Evolutionary conservation across 2,797 vertebrate species (phyloP), one percentile per base, ranked within the genome.

Genomic region (Danio jaintianensis): DNA sequence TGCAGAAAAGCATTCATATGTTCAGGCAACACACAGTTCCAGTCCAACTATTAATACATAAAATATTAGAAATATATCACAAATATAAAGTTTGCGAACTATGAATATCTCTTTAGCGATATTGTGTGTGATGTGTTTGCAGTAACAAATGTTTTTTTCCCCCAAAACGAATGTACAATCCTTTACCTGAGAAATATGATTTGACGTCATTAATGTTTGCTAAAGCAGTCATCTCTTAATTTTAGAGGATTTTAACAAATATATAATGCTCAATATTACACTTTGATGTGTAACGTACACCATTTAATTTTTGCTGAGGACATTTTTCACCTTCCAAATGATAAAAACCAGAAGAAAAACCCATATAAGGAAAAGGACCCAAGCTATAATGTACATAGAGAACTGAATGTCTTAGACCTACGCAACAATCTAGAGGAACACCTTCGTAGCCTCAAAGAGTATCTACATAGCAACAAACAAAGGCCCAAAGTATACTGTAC

Each of bases 51-150:
- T 36, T 38, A 52, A 11, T 59, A 7, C 63, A 40, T 40, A 13
- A 78, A 66, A 59, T 73, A 77, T 69, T 77, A n/a, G n/a, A n/a
- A n/a, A n/a, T n/a, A n/a, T n/a, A n/a, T n/a, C n/a, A n/a, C n/a
- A n/a, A n/a, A n/a, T 29, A 29, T 43, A 64, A 66, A 71, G 73
- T 52, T 53, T 29, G 29, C 13, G 1, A 52, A 13, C 68, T 82
- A 76, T 76, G 20, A 82, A 84, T 66, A 66, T 59, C 79, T 80
- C 42, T 62, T 63, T 29, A 58, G 62, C 9, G 50, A 56, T n/a
- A n/a, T n/a, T n/a, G 50, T 50, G 38, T 69, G 50, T 69, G 53
- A 70, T 61, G 15, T 72, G 74, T 20, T 81, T 29, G 55, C 15
- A 56, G 18, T 64, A 42, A 71, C 38, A 55, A 67, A 55, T 48